Conservation (phyloP, 1,140 invertebrate species). For the Lethocerus indicus region DNA sequence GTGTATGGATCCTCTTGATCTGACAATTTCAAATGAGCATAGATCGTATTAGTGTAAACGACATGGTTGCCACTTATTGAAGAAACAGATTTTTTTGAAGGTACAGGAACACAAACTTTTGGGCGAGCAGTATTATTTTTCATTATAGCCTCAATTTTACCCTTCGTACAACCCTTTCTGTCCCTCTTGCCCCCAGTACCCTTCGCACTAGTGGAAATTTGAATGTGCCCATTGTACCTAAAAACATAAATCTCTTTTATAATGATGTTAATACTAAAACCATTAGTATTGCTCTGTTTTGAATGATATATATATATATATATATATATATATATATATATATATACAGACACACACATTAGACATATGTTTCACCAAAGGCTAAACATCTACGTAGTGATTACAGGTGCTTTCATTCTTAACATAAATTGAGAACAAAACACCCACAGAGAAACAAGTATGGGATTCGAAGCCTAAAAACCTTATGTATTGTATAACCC, state of each 20-base stretch:
- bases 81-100: slow-evolving; percentile 5
- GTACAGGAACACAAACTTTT: slow-evolving; percentile 16
- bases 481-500: too few species aligned
- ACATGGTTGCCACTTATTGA: slow-evolving; percentile 19
- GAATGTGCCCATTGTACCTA: slow-evolving; percentile 37
- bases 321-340: too few species aligned
- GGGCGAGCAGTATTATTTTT: slow-evolving; percentile 21
- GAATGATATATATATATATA: too few species aligned
- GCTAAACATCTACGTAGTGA: too few species aligned
- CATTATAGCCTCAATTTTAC: slow-evolving; percentile 23
- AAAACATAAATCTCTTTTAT: slow-evolving; percentile 16
- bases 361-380: too few species aligned
- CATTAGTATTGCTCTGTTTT: too few species aligned
- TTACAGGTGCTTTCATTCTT: too few species aligned
- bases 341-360: too few species aligned
- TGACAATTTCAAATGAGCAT: slow-evolving; percentile 7
- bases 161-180: slow-evolving; percentile 29
- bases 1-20: slow-evolving; percentile 19
- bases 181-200: slow-evolving; percentile 28
- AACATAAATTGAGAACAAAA: too few species aligned
- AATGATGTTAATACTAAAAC: too few species aligned
- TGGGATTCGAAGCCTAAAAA: too few species aligned
- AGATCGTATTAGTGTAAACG: slow-evolving; percentile 18
- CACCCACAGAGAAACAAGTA: too few species aligned
- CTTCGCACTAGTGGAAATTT: slow-evolving; percentile 29